Conservation (phyloP, 2,797 vertebrate genomes). For the Enteromius fasciolatus region DNA sequence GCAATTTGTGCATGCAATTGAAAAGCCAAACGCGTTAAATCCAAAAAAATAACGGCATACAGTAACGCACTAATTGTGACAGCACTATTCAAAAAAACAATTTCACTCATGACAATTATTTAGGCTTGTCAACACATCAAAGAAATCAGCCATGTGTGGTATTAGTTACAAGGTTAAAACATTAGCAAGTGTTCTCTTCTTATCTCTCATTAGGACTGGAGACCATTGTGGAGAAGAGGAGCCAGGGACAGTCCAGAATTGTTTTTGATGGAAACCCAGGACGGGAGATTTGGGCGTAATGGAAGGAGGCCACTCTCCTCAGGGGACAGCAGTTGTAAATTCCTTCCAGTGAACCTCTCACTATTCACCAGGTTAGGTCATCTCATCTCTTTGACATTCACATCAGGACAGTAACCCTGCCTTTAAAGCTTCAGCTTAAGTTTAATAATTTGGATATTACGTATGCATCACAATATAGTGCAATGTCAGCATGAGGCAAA, state of each 20-base stretch:
- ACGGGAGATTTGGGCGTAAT: constrained; percentile 51
- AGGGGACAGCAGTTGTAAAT: constrained; percentile 67
- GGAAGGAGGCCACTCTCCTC: constrained; percentile 52
- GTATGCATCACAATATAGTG: neutral
- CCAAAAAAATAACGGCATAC: neutral
- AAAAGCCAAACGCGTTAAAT: neutral
- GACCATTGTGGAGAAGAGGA: constrained; percentile 46
- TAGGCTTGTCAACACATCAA: neutral
- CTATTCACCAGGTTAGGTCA: constrained; percentile 49
- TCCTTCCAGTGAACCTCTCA: constrained; percentile 56
- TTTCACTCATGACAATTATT: neutral
- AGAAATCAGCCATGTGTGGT: constrained; percentile 1
- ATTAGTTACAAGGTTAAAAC: constrained; percentile 24
- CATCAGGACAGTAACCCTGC: constrained; percentile 37
- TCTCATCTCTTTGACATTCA: constrained; percentile 53
- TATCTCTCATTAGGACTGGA: constrained; percentile 21
- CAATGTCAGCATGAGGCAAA: constrained; percentile 14
- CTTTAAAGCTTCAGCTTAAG: constrained; percentile 40
- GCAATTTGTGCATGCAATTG: neutral
- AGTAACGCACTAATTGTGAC: neutral
- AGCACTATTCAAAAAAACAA: neutral
- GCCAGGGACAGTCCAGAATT: constrained; percentile 45
- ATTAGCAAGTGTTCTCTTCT: constrained; percentile 5
- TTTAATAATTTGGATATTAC: constrained; percentile 34
- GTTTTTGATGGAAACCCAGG: constrained; percentile 60